These are phyloP conservation scores for Microctenopoma stevenorrisi DNA, from an alignment of 2,797 vertebrate species.

Conservation along the genomic window DNA sequence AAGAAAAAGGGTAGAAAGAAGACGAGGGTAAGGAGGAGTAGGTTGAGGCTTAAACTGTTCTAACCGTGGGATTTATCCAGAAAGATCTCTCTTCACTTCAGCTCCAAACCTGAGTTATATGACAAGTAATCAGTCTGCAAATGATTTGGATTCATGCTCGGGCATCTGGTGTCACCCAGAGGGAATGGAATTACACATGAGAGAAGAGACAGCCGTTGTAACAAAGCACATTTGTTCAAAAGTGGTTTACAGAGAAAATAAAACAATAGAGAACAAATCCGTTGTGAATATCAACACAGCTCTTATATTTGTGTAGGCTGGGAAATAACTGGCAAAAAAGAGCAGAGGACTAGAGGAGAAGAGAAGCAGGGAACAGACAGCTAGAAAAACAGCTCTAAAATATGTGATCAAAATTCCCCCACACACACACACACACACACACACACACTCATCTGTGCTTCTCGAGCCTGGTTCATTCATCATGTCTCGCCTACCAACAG, in stretches of 20 bases:
- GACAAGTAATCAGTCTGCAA: constrained; percentile 24
- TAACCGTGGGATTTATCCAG: constrained; percentile 11
- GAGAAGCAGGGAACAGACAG: background rate
- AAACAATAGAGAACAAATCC: constrained; percentile 24
- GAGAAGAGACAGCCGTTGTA: background rate
- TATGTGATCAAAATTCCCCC: background rate
- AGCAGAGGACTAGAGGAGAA: background rate
- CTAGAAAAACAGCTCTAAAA: background rate
- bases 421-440: too few relatives aligned
- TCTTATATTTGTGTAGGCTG: constrained; percentile 7
- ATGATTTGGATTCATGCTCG: constrained; percentile 31
- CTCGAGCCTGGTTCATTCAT: constrained; percentile 7
- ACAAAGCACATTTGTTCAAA: constrained; percentile 24
- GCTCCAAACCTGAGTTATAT: constrained; percentile 18
- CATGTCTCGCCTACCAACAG: background rate
- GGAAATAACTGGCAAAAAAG: background rate
- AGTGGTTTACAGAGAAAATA: constrained; percentile 22
- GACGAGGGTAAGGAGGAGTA: background rate
- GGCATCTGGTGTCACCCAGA: constrained; percentile 11
- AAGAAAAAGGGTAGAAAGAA: too few relatives aligned
- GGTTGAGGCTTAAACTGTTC: constrained; percentile 1
- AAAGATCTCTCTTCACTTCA: constrained; percentile 16
- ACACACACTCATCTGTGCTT: background rate
- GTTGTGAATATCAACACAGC: constrained; percentile 17
- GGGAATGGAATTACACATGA: background rate